Conservation (phyloP, 2,888 invertebrate species). For the Drosophila vallismaia region DNA sequence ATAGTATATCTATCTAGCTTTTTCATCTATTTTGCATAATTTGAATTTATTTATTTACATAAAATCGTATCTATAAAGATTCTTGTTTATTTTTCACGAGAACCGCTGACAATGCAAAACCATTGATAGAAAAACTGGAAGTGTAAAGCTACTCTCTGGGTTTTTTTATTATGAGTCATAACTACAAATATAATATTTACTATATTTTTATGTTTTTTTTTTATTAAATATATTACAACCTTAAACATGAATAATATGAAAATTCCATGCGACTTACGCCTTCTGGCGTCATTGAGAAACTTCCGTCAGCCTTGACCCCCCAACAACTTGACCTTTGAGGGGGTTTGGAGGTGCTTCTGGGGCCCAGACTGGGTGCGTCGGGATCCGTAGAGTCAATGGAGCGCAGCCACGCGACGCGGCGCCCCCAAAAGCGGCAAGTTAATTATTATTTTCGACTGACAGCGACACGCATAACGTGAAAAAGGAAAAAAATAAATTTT, state of each 20-base stretch:
- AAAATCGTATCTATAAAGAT: not conserved
- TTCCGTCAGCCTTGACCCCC: slow-evolving; percentile 41
- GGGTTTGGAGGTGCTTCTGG: not conserved
- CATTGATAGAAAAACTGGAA: not conserved
- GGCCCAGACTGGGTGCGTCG: slow-evolving; percentile 24
- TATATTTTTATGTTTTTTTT: not conserved
- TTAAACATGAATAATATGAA: not conserved
- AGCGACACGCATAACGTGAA: slow-evolving; percentile 61
- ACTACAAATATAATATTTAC: not conserved
- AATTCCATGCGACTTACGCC: slow-evolving; percentile 10
- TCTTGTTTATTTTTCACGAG: not conserved
- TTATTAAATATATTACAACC: not conserved
- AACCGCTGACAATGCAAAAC: not conserved
- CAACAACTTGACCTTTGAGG: slow-evolving; percentile 43
- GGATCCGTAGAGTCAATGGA: slow-evolving; percentile 50
- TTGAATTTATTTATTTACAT: not conserved
- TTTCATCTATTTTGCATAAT: not conserved
- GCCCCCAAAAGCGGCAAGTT: slow-evolving; percentile 58
- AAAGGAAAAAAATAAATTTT: too few species aligned
- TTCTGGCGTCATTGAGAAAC: slow-evolving; percentile 23
- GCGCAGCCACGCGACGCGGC: slow-evolving; percentile 69
- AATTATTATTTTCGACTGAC: slow-evolving; percentile 56
- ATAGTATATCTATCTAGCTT: too few species aligned
- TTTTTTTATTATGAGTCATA: not conserved
- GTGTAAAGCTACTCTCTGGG: not conserved